Percentiles rank a stretch among this genome's conserved stretches.
These are phyloP conservation scores for Mythimna ferrago DNA, from an alignment of 2,888 invertebrate species.

Conservation along the genomic window DNA sequence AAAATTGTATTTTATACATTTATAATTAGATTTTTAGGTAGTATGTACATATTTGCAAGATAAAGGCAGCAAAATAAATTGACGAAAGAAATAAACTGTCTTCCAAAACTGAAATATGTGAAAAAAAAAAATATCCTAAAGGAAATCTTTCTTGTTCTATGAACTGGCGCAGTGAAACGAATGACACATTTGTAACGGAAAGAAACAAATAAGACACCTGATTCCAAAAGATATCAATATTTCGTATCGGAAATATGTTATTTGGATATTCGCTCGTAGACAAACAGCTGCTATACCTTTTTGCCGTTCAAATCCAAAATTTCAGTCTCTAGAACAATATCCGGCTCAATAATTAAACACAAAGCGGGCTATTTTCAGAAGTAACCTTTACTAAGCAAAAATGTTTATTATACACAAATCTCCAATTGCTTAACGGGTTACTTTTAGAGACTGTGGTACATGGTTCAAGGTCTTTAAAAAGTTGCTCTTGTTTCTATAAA, in stretches of 20 bases:
- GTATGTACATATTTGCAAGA: neutral
- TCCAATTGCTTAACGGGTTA: neutral
- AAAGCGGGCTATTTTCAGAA: conserved; percentile 4
- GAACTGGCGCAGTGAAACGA: conserved; percentile 7
- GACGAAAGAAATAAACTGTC: neutral
- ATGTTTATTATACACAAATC: neutral
- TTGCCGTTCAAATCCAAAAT: conserved; percentile 32
- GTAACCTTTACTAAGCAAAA: neutral
- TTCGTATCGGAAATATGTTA: conserved; percentile 46
- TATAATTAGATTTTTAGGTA: neutral
- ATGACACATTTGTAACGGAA: conserved; percentile 28
- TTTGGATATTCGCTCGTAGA: conserved; percentile 24
- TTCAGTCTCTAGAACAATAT: conserved; percentile 30
- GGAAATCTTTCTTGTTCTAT: neutral
- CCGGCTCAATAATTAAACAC: conserved; percentile 9
- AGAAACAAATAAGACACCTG: conserved; percentile 39
- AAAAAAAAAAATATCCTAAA: neutral
- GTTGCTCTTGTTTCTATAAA: neutral
- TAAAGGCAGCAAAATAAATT: neutral
- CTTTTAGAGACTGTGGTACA: neutral
- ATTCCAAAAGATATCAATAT: conserved; percentile 40
- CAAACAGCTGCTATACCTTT: conserved; percentile 27
- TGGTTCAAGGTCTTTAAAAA: neutral
- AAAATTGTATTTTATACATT: too few relatives aligned
- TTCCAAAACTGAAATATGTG: neutral